Percentiles rank a stretch among this genome's conserved stretches.
phyloP scores from a whole-genome alignment of 1,140 invertebrate species.

The Temnothorax nylanderi region DNA sequence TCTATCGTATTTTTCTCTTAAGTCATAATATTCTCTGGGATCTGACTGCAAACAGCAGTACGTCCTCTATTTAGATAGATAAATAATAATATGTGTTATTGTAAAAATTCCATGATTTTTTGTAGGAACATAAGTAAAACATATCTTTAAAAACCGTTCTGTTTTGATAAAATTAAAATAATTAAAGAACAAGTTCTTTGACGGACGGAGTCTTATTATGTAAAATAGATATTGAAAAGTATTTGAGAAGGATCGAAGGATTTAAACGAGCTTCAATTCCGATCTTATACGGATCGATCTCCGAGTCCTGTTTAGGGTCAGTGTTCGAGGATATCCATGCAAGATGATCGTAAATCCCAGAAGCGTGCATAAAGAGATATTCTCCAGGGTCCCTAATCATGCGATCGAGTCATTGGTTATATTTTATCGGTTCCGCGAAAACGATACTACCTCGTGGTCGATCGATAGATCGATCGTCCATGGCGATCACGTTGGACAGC shows the following conservation, averaged over 20 bases:
- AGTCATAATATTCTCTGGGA: too few relatives aligned
- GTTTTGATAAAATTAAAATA: background rate
- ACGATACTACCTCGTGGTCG: constrained; percentile 61
- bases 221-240: background rate
- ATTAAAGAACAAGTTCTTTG: background rate
- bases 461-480: constrained; percentile 74
- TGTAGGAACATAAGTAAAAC: background rate
- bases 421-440: constrained; percentile 73
- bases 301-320: background rate
- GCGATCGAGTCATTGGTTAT: constrained; percentile 64
- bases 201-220: background rate
- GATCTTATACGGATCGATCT: background rate
- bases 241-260: background rate
- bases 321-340: constrained; percentile 21
- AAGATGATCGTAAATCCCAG: constrained; percentile 10
- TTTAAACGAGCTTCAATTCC: background rate
- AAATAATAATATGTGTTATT: background rate
- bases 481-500: constrained; percentile 80
- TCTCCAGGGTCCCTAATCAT: constrained; percentile 63
- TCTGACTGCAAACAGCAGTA: background rate
- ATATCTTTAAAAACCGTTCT: background rate
- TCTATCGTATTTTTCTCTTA: too few relatives aligned
- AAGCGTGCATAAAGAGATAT: constrained; percentile 55
- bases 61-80: background rate
- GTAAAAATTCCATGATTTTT: background rate